A percentile compares a stretch with the other conserved stretches of the same genome.
These are phyloP conservation scores for Phyllopteryx taeniolatus DNA, from an alignment of 2,113 vertebrate species.

Conservation along the genomic window DNA sequence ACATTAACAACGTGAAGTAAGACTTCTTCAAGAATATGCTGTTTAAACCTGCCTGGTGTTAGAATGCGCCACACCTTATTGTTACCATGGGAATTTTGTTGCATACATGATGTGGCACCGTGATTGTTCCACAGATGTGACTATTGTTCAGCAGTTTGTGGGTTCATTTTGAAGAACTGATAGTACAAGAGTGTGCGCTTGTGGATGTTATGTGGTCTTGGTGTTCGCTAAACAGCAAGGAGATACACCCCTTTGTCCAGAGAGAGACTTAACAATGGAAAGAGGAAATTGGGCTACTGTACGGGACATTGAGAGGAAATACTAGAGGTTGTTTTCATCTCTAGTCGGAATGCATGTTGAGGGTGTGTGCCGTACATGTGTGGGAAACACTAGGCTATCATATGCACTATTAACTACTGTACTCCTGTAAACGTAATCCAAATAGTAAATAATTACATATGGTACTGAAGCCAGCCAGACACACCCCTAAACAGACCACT, in stretches of 20 bases:
- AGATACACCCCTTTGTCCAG: constrained; percentile 55
- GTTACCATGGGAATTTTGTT: background rate
- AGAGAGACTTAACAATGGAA: constrained; percentile 50
- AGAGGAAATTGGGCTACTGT: constrained; percentile 62
- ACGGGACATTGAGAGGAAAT: constrained; percentile 62
- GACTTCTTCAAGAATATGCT: background rate
- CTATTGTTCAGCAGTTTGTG: constrained; percentile 10
- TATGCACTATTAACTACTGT: background rate
- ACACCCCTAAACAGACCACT: background rate
- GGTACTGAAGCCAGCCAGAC: background rate
- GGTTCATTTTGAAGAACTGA: constrained; percentile 22
- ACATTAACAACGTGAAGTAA: background rate
- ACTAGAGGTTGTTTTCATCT: constrained; percentile 45
- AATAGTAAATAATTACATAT: background rate
- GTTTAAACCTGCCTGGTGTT: background rate
- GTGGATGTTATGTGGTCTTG: constrained; percentile 10
- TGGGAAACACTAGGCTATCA: background rate
- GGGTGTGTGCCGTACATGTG: constrained; percentile 3
- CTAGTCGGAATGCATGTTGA: constrained; percentile 21
- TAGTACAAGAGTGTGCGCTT: constrained; percentile 14
- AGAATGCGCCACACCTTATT: background rate
- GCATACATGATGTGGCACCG: background rate
- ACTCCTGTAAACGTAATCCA: background rate
- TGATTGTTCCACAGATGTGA: background rate
- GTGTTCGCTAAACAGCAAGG: constrained; percentile 41